Evolutionary conservation across 2,797 vertebrate species (phyloP), one percentile per base, ranked within the genome.

Genomic region (Coranthus polyacanthus): DNA sequence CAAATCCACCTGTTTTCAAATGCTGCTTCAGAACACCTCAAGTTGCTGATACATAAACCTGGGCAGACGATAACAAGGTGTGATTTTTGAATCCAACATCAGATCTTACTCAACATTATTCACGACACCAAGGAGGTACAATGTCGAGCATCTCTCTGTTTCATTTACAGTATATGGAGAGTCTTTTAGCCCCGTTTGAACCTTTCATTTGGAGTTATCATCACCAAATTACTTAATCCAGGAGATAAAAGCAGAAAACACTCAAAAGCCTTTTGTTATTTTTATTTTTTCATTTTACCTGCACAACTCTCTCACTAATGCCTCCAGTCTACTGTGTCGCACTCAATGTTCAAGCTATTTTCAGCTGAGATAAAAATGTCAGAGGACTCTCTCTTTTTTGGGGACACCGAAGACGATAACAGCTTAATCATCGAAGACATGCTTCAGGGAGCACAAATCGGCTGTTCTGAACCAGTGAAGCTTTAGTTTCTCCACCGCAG

Each of bases 401-500:
- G 78, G 62, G 63, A 63, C 36, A 20, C 29, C 2, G 2, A 18
- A 60, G 69, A 78, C 81, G 79, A 77, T 68, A 75, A 60, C 72
- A 70, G 49, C 41, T 71, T 78, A 75, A 84, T 86, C 65, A 81
- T 69, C 63, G 54, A 68, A 70, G 46, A 49, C 63, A 79, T 72
- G 80, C 73, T 86, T 78, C 55, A 85, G 43, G 75, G 70, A 72
- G 65, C 76, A 75, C 32, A 55, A 77, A 71, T 81, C 69, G 72
- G 61, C 45, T 75, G 69, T 56, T 85, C 58, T 69, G 47, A 81
- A 58, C 68, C 50, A 73, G 52, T 58, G 62, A 78, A 65, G 59
- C 64, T 51, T 24, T 29, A 34, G 63, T 79, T 77, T 75, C 45
- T 78, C 38, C 55, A 38, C 51, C 29, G 52, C 66, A 52, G 41